Conservation (phyloP, 2,888 invertebrate species). For the Drosophila nigricruria region DNA sequence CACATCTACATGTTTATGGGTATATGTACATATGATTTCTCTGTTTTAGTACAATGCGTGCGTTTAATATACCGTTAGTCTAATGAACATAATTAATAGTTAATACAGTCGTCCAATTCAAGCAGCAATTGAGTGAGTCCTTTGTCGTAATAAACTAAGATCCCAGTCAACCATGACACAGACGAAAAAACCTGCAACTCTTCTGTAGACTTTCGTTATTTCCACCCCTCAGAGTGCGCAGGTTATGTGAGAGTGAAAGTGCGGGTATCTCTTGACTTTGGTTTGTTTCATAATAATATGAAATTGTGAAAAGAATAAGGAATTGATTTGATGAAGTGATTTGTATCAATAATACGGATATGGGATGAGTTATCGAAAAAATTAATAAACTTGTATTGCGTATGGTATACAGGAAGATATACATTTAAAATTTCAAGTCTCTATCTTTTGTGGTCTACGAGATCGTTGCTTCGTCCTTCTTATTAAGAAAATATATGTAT, state of each 20-base stretch:
- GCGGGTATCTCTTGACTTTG: background rate
- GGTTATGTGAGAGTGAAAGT: background rate
- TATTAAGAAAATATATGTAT: too few species aligned
- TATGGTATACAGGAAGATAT: too few species aligned
- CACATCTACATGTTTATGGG: background rate
- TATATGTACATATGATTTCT: background rate
- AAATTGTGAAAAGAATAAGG: too few species aligned
- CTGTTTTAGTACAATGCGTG: conserved; percentile 48
- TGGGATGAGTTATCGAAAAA: too few species aligned
- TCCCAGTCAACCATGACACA: conserved; percentile 13
- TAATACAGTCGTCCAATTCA: conserved; percentile 17
- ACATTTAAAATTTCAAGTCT: too few species aligned
- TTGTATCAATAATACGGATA: too few species aligned
- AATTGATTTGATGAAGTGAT: too few species aligned
- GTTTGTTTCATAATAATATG: too few species aligned
- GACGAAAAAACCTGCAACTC: background rate
- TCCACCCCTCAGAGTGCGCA: too few species aligned
- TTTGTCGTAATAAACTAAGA: conserved; percentile 11
- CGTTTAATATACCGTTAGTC: conserved; percentile 65
- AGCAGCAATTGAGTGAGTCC: background rate
- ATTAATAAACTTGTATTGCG: too few species aligned
- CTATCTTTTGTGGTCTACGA: too few species aligned
- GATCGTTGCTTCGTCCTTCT: too few species aligned
- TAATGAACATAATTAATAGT: conserved; percentile 66
- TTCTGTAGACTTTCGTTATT: background rate